Evolutionary conservation across 2,113 vertebrate genomes (phyloP).

Genomic region (Felis chaus): DNA sequence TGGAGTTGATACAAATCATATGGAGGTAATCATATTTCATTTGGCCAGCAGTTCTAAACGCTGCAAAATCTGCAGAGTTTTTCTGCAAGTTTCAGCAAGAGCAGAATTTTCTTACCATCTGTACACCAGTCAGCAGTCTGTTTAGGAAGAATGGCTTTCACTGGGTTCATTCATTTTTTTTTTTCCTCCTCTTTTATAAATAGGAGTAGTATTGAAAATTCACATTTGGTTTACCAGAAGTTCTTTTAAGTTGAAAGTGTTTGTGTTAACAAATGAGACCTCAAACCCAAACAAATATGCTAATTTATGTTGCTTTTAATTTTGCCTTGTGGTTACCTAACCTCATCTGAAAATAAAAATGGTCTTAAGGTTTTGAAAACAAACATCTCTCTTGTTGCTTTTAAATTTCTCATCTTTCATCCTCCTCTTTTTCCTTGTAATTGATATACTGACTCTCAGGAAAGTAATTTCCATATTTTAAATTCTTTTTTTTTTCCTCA

Average conservation of each 20-base stretch:
- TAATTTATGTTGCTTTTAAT: neutral
- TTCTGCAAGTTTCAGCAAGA: constrained; percentile 9
- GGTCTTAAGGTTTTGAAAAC: neutral
- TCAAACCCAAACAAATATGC: constrained; percentile 33
- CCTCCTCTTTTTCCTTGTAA: neutral
- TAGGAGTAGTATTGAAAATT: neutral
- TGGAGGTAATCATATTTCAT: constrained; percentile 28
- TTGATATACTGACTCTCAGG: constrained; percentile 16
- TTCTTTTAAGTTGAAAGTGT: constrained; percentile 53
- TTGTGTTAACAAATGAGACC: neutral
- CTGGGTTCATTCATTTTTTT: neutral
- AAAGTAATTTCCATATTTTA: constrained; percentile 23
- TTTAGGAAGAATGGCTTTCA: neutral
- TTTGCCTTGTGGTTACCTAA: neutral
- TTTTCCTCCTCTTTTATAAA: neutral
- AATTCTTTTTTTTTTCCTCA: constrained; percentile 30
- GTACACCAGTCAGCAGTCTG: neutral
- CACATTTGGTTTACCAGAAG: neutral
- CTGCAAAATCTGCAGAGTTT: neutral
- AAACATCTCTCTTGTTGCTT: neutral
- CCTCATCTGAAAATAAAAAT: neutral
- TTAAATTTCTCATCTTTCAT: constrained; percentile 43
- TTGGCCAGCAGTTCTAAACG: constrained; percentile 8
- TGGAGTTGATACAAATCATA: constrained; percentile 37
- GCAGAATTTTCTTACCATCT: constrained; percentile 25